Percentiles rank a stretch among this genome's conserved stretches.
Evolutionary conservation across 2,888 invertebrate species (phyloP).

Genomic region (Trissonchulus latispiculum): DNA sequence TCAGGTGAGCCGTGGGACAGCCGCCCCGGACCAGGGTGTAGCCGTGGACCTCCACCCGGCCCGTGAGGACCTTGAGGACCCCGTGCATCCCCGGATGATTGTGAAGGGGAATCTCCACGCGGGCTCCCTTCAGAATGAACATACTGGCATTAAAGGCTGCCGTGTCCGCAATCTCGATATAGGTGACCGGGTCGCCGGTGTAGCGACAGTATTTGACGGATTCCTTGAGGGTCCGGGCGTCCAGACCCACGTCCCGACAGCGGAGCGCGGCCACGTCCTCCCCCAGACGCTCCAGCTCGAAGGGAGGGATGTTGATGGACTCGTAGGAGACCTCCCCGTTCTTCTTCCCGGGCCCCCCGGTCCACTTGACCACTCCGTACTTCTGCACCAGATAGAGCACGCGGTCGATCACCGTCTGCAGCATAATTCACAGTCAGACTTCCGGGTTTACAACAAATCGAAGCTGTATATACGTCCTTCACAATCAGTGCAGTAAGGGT

Average conservation of each 20-base stretch:
- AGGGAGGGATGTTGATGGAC: too few species aligned
- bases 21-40: neutral
- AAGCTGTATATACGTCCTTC: too few species aligned
- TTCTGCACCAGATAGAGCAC: neutral
- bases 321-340: too few species aligned
- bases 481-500: too few species aligned
- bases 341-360: too few species aligned
- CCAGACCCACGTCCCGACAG: neutral
- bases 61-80: neutral
- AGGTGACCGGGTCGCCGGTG: neutral
- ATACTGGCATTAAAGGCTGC: neutral
- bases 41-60: neutral
- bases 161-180: neutral
- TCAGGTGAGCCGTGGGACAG: neutral
- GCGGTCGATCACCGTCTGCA: neutral
- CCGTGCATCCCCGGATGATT: constrained; percentile 11
- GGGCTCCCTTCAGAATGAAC: neutral
- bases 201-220: neutral
- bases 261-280: neutral
- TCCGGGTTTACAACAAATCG: too few species aligned
- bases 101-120: neutral
- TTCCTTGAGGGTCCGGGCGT: neutral
- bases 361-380: too few species aligned
- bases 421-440: too few species aligned
- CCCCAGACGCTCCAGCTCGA: neutral